These are phyloP conservation scores for Taurulus bubalis DNA, from an alignment of 2,113 vertebrate genomes.

Conservation along the genomic window DNA sequence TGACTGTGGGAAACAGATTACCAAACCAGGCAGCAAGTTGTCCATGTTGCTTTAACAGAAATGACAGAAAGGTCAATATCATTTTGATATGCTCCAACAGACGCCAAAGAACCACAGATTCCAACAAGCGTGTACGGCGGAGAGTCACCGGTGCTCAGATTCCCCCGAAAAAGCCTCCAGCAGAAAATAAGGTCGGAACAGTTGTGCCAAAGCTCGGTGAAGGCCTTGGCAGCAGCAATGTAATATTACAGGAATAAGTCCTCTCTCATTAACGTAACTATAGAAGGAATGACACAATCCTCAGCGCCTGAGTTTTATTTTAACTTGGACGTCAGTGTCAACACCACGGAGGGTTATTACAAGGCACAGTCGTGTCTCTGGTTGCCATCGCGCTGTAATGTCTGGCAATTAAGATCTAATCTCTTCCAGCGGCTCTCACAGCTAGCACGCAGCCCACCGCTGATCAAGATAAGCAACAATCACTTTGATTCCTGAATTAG, in stretches of 20 bases:
- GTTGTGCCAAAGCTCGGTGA: constrained; percentile 22
- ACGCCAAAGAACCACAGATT: not conserved
- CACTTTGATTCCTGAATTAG: constrained; percentile 64
- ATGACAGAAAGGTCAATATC: not conserved
- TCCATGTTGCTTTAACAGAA: not conserved
- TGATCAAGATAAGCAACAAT: constrained; percentile 70
- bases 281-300: constrained; percentile 51
- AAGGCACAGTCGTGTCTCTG: constrained; percentile 46
- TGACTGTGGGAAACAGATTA: not conserved
- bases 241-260: constrained; percentile 48
- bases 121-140: not conserved
- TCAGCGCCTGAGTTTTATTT: constrained; percentile 38
- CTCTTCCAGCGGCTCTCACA: constrained; percentile 62
- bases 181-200: not conserved
- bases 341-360: constrained; percentile 51
- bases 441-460: constrained; percentile 48
- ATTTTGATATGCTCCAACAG: not conserved
- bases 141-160: not conserved
- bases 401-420: constrained; percentile 76
- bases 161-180: constrained; percentile 4
- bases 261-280: constrained; percentile 59
- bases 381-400: constrained; percentile 62
- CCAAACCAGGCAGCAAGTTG: not conserved
- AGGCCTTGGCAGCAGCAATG: constrained; percentile 27
- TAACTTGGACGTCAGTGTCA: constrained; percentile 54